Evolutionary conservation across 2,113 vertebrate species (phyloP).

Genomic region (Neoarius graeffei): DNA sequence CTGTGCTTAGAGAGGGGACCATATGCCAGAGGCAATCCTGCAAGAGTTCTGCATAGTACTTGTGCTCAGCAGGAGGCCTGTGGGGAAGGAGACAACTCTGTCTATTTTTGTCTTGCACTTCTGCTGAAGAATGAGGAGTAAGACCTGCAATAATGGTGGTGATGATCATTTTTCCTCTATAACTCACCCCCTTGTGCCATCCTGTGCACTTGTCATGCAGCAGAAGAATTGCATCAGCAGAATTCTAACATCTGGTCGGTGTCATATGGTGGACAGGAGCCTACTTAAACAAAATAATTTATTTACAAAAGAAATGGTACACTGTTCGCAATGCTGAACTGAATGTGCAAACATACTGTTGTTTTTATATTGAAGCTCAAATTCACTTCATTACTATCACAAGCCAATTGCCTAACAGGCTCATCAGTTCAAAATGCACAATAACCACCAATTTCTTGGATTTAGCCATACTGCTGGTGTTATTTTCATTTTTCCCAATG

Average conservation of each 20-base stretch:
- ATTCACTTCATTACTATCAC: background rate
- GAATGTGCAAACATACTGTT: background rate
- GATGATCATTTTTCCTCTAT: conserved; percentile 47
- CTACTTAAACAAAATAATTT: background rate
- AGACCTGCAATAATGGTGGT: conserved; percentile 46
- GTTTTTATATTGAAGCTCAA: background rate
- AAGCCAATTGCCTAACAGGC: background rate
- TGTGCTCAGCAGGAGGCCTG: conserved; percentile 31
- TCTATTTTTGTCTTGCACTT: conserved; percentile 42
- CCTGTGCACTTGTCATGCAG: conserved; percentile 48
- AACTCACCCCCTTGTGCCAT: conserved; percentile 26
- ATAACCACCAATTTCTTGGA: background rate
- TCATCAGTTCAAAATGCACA: background rate
- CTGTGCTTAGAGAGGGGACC: conserved; percentile 33
- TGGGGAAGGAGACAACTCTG: background rate
- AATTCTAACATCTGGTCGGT: background rate
- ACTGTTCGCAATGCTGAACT: background rate
- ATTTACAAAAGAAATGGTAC: background rate
- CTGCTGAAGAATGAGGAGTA: conserved; percentile 52
- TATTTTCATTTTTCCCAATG: conserved; percentile 8
- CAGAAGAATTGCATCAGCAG: background rate
- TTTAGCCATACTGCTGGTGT: background rate
- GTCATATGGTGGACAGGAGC: background rate
- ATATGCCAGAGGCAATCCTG: conserved; percentile 51
- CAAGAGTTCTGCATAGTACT: conserved; percentile 49